Base-by-base conservation (phyloP, 2,888 invertebrate genomes). In the Acanthosepion esculentum region DNA sequence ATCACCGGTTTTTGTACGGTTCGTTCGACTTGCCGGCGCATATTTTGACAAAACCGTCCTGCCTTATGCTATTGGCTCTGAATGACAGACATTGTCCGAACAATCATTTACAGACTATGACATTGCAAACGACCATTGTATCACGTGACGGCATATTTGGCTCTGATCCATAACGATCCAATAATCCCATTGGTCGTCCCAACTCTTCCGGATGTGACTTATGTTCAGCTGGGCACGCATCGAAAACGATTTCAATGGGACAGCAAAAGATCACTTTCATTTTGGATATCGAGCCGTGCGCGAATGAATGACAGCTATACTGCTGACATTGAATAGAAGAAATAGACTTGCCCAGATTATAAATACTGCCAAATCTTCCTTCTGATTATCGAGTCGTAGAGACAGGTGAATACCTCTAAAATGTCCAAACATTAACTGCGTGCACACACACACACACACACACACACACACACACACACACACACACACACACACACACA, bases 81-180 rank as follows among this genome's bases (percentile, higher is more conserved):
- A 78, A 78, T 78, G 78, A 33, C 78, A 78, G n/a, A 78, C 78
- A 78, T 78, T 78, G 78, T 78, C 78, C 78, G 78, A n/a, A 78
- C 78, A n/a, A 78, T 78, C 78, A 78, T 78, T 78, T n/a, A 78
- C 78, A 78, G 78, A 78, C n/a, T 12, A 78, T 78, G 78, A 78
- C 78, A 78, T 78, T 78, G n/a, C n/a, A 33, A 78, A 78, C n/a
- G n/a, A 12, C n/a, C 78, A 78, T 78, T 78, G 78, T 78, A 78
- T 4, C n/a, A 78, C 78, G 78, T 78, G 78, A 78, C 78, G 18
- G 78, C 78, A 78, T 78, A 78, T 78, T 78, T 78, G 78, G 78
- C 78, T 78, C 15, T n/a, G 12, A 8, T n/a, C 78, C 78, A 78
- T 78, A 78, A 78, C n/a, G n/a, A 78, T 78, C 78, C 78, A 78